Evolutionary conservation across 2,888 invertebrate genomes (phyloP).

Genomic region (Euzophera pinguis): DNA sequence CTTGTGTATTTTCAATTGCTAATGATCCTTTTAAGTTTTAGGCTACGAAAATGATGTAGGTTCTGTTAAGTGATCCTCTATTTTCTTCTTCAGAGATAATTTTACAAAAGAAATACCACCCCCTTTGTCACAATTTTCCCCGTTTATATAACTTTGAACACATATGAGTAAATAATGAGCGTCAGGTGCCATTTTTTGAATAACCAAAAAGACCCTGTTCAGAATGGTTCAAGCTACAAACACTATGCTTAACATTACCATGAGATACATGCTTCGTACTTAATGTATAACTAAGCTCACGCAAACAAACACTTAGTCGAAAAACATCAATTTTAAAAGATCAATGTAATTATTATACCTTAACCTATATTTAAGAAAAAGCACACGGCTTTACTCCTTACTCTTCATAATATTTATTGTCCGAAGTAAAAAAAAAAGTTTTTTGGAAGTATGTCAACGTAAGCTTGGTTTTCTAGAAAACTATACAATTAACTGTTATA

Average conservation of each 20-base stretch:
- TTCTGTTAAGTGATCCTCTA: no score
- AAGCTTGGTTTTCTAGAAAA: neutral
- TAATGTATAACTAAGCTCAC: conserved; percentile 27
- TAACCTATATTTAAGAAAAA: conserved; percentile 4
- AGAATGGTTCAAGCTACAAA: conserved; percentile 37
- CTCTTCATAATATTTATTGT: neutral
- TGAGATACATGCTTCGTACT: conserved; percentile 38
- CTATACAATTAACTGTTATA: neutral
- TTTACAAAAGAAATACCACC: conserved; percentile 53
- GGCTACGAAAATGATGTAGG: no score
- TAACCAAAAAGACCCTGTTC: conserved; percentile 69
- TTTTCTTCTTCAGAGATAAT: neutral
- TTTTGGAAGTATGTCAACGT: conserved; percentile 5
- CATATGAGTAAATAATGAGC: conserved; percentile 38
- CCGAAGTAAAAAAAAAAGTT: neutral
- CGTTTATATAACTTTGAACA: conserved; percentile 39
- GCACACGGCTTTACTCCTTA: neutral
- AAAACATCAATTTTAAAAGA: neutral
- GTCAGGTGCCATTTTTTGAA: conserved; percentile 54
- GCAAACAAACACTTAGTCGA: conserved; percentile 18
- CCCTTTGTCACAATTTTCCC: conserved; percentile 34
- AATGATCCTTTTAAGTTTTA: no score
- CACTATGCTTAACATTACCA: conserved; percentile 40
- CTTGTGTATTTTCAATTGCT: no score
- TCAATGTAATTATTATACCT: neutral